Base-by-base conservation (phyloP, 2,888 invertebrate genomes). In the Bursaphelenchus okinawaensis region DNA sequence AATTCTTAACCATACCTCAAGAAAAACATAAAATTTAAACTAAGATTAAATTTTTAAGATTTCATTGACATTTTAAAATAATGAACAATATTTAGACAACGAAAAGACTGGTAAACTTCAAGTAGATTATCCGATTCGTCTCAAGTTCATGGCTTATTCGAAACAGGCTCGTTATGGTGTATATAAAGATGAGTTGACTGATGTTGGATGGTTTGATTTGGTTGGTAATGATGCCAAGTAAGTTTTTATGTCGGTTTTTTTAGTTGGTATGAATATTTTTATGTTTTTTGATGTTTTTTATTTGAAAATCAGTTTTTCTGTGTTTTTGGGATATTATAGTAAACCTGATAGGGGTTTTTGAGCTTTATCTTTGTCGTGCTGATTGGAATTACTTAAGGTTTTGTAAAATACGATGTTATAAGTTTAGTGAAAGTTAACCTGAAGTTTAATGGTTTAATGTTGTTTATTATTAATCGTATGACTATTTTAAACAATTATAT, bases 151-250 rank as follows among this genome's bases (percentile, higher is more conserved):
- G 72, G 80, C 80, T 0, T 62, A 72, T 54, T 72, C 68, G 58
- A 80, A 80, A 65, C 80, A 79, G 66, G 78, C 76, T 9, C 28
- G 60, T 20, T 20, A 62, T 23, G 65, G 65, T 23, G 24, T 24
- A 4, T 69, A 66, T 28, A 70, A 70, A 24, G 22, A 12, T 26
- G 65, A 69, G 8, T 51, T 52, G 23, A 26, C 63, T n/a, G 63
- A 69, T 54, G 60, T 52, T 71, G 78, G 76, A 23, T 79, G 78
- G 78, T 72, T 80, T 59, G 78, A 80, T 69, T 71, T 80, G 56
- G 72, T 75, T 55, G 80, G 80, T 58, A 76, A 71, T 57, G 80
- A 80, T 73, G 72, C 78, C 55, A 76, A 68, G 80, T 80, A 27
- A 55, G n/a, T 60, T 8, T 50, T 66, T 23, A 57, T 12, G 7